These are phyloP conservation scores for Cricetomys ansorgei DNA, from an alignment of 2,113 vertebrate genomes.

Conservation along the genomic window DNA sequence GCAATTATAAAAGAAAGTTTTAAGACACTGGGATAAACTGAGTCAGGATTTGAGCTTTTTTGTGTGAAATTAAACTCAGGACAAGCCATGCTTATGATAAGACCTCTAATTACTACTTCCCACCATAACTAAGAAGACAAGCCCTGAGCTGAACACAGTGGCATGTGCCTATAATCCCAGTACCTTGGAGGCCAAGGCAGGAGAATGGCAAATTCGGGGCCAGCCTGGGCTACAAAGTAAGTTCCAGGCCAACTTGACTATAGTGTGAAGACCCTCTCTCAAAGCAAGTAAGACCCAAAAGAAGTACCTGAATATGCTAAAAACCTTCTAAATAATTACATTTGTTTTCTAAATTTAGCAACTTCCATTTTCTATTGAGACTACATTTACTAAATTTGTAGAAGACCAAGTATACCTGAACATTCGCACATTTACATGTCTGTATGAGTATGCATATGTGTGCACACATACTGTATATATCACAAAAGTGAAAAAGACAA, in stretches of 20 bases:
- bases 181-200: neutral
- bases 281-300: neutral
- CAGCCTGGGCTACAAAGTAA: neutral
- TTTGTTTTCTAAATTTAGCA: conserved; percentile 42
- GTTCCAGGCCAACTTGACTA: neutral
- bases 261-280: neutral
- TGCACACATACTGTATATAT: neutral
- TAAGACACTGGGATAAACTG: neutral
- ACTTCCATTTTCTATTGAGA: conserved; percentile 33
- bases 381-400: conserved; percentile 21
- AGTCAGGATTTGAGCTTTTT: neutral
- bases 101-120: neutral
- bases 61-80: neutral
- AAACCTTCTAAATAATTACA: neutral
- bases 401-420: neutral
- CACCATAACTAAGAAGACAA: neutral
- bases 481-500: neutral
- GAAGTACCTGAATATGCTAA: neutral
- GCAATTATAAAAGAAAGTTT: conserved; percentile 10
- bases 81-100: neutral
- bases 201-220: neutral
- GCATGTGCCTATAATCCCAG: neutral
- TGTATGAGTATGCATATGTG: neutral
- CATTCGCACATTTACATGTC: neutral
- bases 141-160: neutral